Evolutionary conservation across 2,113 vertebrate species (phyloP).

Genomic region (Mustela lutreola): DNA sequence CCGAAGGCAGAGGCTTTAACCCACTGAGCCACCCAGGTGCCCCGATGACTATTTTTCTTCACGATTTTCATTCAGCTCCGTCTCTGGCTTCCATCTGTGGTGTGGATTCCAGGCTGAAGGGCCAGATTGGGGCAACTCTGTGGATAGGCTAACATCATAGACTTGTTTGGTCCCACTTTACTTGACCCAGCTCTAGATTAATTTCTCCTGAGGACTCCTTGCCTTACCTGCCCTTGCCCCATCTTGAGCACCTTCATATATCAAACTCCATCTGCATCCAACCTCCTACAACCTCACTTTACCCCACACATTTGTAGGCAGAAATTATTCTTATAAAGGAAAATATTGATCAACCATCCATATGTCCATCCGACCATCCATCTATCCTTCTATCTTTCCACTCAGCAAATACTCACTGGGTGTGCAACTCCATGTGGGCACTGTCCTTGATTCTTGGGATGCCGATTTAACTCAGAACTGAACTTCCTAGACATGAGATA

Average conservation of each 20-base stretch:
- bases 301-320: neutral
- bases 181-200: neutral
- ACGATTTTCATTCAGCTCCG: neutral
- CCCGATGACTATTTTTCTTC: neutral
- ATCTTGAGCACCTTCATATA: neutral
- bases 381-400: neutral
- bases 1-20: too few species aligned
- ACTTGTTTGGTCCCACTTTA: neutral
- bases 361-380: neutral
- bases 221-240: neutral
- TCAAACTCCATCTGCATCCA: neutral
- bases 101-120: neutral
- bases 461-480: neutral
- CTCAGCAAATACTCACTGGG: neutral
- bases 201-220: neutral
- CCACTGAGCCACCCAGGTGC: too few species aligned
- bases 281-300: neutral
- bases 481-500: neutral
- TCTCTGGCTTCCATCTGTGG: neutral
- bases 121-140: neutral
- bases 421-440: neutral
- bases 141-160: neutral
- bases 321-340: slow-evolving; percentile 4
- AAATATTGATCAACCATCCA: neutral
- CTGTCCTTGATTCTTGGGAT: neutral